These are phyloP conservation scores for Holacanthella duospinosa DNA, from an alignment of 2,888 invertebrate genomes.

Conservation along the genomic window DNA sequence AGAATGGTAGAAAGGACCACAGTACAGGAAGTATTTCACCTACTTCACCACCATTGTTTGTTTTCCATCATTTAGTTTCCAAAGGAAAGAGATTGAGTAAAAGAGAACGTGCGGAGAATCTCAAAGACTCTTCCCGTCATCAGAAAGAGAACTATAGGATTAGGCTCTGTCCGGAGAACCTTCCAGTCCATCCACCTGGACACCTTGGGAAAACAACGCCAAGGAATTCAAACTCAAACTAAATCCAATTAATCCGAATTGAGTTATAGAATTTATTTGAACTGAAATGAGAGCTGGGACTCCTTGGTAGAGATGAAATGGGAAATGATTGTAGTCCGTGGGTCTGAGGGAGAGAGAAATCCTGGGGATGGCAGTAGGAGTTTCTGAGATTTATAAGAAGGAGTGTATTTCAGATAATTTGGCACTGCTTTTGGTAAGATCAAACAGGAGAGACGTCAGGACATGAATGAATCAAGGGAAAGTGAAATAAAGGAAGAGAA, in stretches of 20 bases:
- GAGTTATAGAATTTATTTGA: too few species aligned
- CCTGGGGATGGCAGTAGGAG: background rate
- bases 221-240: background rate
- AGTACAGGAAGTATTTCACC: slow-evolving; percentile 28
- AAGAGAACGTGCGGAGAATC: slow-evolving; percentile 21
- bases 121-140: slow-evolving; percentile 13
- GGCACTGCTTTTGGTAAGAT: background rate
- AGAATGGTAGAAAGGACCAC: slow-evolving; percentile 19
- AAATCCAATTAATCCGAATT: too few species aligned
- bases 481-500: slow-evolving; percentile 4
- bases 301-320: too few species aligned
- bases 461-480: slow-evolving; percentile 6
- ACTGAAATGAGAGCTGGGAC: too few species aligned
- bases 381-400: background rate
- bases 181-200: background rate
- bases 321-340: too few species aligned
- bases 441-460: background rate
- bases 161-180: too few species aligned
- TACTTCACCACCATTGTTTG: slow-evolving; percentile 32
- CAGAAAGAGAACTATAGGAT: background rate
- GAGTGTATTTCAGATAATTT: slow-evolving; percentile 3
- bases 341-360: background rate
- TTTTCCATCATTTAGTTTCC: slow-evolving; percentile 28
- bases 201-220: background rate
- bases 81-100: background rate